phyloP scores from a whole-genome alignment of 2,113 vertebrate species.

The Alligator sinensis region DNA sequence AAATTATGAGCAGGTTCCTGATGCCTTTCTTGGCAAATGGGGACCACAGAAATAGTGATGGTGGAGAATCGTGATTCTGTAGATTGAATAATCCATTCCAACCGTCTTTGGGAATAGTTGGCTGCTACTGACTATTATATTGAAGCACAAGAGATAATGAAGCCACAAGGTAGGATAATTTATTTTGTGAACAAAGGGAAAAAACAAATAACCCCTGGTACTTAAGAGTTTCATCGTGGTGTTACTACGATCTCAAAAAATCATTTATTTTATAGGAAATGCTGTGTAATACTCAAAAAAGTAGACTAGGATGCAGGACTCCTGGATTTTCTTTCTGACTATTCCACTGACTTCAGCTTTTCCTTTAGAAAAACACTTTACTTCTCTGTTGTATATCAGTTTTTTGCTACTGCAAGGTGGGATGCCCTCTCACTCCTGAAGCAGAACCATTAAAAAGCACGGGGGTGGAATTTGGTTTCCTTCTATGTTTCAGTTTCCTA shows the following conservation, averaged over 20 bases:
- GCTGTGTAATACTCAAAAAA: neutral
- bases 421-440: neutral
- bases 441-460: neutral
- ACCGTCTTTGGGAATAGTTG: neutral
- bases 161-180: neutral
- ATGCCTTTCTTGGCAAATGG: neutral
- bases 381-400: neutral
- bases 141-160: neutral
- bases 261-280: neutral
- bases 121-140: neutral
- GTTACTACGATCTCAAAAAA: neutral
- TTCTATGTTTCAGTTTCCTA: neutral
- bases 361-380: neutral
- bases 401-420: neutral
- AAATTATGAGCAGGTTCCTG: slow-evolving; percentile 10
- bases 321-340: neutral
- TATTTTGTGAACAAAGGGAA: slow-evolving; percentile 12
- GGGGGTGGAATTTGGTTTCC: neutral
- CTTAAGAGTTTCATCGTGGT: neutral
- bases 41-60: neutral
- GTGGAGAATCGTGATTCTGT: neutral
- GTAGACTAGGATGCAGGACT: neutral
- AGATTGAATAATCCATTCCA: neutral
- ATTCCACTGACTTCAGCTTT: neutral
- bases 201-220: neutral